These are phyloP conservation scores for Sympetrum striolatum DNA, from an alignment of 2,888 invertebrate genomes.

Conservation along the genomic window DNA sequence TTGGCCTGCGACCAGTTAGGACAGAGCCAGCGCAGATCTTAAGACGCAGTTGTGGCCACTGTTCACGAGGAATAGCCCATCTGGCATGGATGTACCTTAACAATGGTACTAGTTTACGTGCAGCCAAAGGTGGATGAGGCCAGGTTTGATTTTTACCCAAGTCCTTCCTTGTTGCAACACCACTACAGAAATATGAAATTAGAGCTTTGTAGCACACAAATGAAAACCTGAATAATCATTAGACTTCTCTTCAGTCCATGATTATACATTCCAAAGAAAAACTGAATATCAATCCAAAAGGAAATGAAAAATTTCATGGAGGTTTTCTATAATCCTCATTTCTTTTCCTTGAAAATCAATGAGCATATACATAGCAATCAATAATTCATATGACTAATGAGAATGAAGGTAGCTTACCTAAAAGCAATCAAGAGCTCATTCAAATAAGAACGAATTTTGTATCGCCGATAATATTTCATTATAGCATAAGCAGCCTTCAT, in stretches of 20 bases:
- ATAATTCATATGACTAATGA: no score
- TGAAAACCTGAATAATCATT: no score
- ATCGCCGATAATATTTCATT: conserved; percentile 78
- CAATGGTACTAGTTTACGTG: conserved; percentile 68
- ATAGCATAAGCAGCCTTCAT: conserved; percentile 87
- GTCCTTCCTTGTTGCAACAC: conserved; percentile 72
- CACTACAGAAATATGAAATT: conserved; percentile 55
- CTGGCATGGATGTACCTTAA: conserved; percentile 72
- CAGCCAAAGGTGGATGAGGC: conserved; percentile 79
- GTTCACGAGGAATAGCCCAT: conserved; percentile 83
- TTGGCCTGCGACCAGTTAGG: conserved; percentile 69
- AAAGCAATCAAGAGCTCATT: conserved; percentile 70
- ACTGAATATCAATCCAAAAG: no score
- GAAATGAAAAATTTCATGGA: no score
- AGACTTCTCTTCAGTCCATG: no score
- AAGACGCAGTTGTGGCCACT: conserved; percentile 86
- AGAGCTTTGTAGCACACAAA: not conserved
- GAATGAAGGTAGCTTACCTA: conserved; percentile 55
- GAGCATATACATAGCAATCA: no score
- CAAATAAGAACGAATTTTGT: conserved; percentile 78
- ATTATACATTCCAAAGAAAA: no score
- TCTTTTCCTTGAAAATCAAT: no score
- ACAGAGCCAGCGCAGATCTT: conserved; percentile 76
- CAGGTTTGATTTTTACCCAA: conserved; percentile 81
- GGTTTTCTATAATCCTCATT: no score